These are phyloP conservation scores for Thryonomys swinderianus DNA, from an alignment of 2,113 vertebrate genomes.

Conservation along the genomic window DNA sequence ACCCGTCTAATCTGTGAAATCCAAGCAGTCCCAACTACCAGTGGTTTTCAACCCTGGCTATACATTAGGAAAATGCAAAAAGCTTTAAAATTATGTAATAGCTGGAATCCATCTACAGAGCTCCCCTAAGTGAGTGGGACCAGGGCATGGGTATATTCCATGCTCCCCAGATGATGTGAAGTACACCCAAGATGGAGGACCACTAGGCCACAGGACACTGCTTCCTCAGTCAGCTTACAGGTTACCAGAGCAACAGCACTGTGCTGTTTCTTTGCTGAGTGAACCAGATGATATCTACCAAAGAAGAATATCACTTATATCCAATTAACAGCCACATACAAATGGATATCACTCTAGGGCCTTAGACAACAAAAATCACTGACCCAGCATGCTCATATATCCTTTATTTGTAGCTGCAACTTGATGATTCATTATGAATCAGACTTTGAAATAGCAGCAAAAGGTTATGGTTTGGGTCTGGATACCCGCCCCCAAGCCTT, in stretches of 20 bases:
- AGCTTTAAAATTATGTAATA: background rate
- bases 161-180: background rate
- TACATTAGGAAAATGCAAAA: background rate
- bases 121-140: background rate
- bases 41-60: background rate
- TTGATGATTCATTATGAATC: background rate
- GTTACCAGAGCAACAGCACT: background rate
- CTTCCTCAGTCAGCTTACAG: background rate
- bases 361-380: slow-evolving; percentile 33
- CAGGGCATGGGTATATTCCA: background rate
- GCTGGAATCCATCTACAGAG: background rate
- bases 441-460: slow-evolving; percentile 12
- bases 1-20: background rate
- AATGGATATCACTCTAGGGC: slow-evolving; percentile 35
- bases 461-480: background rate
- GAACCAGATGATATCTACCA: background rate
- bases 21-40: background rate
- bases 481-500: no score
- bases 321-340: slow-evolving; percentile 15
- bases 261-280: background rate
- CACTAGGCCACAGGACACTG: background rate
- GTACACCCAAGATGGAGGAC: background rate
- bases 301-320: background rate
- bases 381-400: background rate
- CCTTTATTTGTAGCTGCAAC: slow-evolving; percentile 3